Evolutionary conservation across 2,888 invertebrate genomes (phyloP).

Genomic region (Hyppa rectilinea): DNA sequence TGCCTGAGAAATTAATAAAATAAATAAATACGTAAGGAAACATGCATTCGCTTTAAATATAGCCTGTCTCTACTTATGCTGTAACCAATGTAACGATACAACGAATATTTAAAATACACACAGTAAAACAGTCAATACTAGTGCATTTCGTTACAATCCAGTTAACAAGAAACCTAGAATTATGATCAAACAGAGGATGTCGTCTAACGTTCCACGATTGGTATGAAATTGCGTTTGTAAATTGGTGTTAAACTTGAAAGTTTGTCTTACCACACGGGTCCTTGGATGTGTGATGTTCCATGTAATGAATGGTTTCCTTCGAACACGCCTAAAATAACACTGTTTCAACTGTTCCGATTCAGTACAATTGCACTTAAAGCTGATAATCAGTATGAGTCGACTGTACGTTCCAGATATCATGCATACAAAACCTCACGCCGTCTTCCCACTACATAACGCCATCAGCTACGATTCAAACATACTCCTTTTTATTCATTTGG

Average conservation of each 20-base stretch:
- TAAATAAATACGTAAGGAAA: too few species aligned
- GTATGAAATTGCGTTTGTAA: slow-evolving; percentile 62
- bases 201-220: slow-evolving; percentile 46
- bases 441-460: too few species aligned
- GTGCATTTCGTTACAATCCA: slow-evolving; percentile 4
- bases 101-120: too few species aligned
- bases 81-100: not conserved
- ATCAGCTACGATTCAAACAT: too few species aligned
- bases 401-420: not conserved
- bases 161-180: slow-evolving; percentile 9
- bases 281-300: slow-evolving; percentile 71
- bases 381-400: not conserved
- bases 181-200: slow-evolving; percentile 62
- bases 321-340: slow-evolving; percentile 63
- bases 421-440: too few species aligned
- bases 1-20: too few species aligned
- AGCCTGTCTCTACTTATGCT: not conserved
- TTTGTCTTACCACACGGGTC: slow-evolving; percentile 63
- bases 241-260: slow-evolving; percentile 63
- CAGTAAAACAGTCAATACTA: not conserved
- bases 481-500: too few species aligned
- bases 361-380: slow-evolving; percentile 27
- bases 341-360: slow-evolving; percentile 24
- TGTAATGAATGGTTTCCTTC: slow-evolving; percentile 79
- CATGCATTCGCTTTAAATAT: not conserved